Conservation (phyloP, 1,140 invertebrate genomes). For the Matsumurasca onukii region DNA sequence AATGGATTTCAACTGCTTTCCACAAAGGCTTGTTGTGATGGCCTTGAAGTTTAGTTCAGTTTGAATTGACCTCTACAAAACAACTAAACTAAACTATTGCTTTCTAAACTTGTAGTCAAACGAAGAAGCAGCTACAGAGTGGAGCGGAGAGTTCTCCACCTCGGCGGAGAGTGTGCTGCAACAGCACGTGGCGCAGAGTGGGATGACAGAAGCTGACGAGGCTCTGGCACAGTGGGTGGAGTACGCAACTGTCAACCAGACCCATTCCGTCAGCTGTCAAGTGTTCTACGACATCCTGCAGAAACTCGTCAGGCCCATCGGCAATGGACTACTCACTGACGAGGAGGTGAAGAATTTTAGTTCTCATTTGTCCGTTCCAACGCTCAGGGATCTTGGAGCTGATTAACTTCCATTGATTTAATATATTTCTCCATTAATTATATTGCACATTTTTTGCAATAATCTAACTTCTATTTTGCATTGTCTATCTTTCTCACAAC, state of each 20-base stretch:
- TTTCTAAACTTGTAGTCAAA: too few species aligned
- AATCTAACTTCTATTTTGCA: slow-evolving; percentile 30
- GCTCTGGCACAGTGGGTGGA: slow-evolving; percentile 73
- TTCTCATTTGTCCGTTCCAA: neutral
- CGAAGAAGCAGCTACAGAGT: slow-evolving; percentile 74
- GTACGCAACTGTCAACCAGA: slow-evolving; percentile 68
- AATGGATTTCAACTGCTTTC: too few species aligned
- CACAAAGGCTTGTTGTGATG: too few species aligned
- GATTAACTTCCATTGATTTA: too few species aligned
- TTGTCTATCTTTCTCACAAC: too few species aligned
- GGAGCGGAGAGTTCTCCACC: slow-evolving; percentile 80
- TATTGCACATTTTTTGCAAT: too few species aligned
- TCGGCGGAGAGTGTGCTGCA: slow-evolving; percentile 81
- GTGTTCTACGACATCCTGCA: slow-evolving; percentile 68
- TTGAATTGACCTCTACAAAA: too few species aligned
- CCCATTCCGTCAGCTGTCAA: slow-evolving; percentile 72
- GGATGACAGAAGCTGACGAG: slow-evolving; percentile 67
- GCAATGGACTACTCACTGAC: slow-evolving; percentile 59
- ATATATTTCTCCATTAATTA: too few species aligned
- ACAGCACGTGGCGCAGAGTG: slow-evolving; percentile 91
- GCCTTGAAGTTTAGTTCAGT: too few species aligned
- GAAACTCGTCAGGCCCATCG: slow-evolving; percentile 63
- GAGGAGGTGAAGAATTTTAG: slow-evolving; percentile 57
- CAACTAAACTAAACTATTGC: too few species aligned
- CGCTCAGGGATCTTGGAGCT: too few species aligned